A percentile compares a stretch with the other conserved stretches of the same genome.
Conservation (phyloP, 1,140 invertebrate genomes). For the Sinonovacula constricta region DNA sequence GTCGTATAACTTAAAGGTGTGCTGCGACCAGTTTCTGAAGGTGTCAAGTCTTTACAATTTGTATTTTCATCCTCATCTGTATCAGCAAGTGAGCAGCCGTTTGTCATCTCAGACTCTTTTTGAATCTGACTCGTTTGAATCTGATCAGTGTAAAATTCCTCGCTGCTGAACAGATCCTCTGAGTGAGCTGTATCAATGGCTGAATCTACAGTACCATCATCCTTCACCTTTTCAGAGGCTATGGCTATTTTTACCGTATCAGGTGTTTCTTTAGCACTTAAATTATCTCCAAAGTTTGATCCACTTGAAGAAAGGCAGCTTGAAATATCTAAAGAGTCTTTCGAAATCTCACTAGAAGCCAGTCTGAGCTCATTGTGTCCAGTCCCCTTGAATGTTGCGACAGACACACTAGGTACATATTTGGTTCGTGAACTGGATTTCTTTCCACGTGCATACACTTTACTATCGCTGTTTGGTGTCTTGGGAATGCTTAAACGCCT, state of each 20-base stretch:
- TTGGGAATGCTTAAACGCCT: slow-evolving; percentile 3
- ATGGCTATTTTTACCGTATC: no score
- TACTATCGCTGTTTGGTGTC: not conserved
- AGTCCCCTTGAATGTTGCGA: not conserved
- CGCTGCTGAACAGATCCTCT: slow-evolving; percentile 34
- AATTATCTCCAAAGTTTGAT: not conserved
- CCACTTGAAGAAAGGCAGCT: no score
- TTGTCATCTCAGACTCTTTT: no score
- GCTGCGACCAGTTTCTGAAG: no score
- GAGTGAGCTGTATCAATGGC: slow-evolving; percentile 27
- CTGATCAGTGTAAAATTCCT: no score
- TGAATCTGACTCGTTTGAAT: no score
- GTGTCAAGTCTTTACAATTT: no score
- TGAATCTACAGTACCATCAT: slow-evolving; percentile 8
- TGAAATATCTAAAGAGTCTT: no score
- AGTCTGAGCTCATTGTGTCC: no score
- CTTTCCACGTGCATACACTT: not conserved
- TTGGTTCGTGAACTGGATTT: slow-evolving; percentile 7
- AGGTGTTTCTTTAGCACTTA: not conserved
- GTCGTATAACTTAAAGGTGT: no score
- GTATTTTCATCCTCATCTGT: not conserved
- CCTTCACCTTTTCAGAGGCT: no score
- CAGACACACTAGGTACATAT: slow-evolving; percentile 18
- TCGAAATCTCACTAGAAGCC: no score
- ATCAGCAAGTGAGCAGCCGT: not conserved